Evolutionary conservation across 1,140 invertebrate genomes (phyloP), one percentile per base, ranked within the genome.

Genomic region (Battus philenor): DNA sequence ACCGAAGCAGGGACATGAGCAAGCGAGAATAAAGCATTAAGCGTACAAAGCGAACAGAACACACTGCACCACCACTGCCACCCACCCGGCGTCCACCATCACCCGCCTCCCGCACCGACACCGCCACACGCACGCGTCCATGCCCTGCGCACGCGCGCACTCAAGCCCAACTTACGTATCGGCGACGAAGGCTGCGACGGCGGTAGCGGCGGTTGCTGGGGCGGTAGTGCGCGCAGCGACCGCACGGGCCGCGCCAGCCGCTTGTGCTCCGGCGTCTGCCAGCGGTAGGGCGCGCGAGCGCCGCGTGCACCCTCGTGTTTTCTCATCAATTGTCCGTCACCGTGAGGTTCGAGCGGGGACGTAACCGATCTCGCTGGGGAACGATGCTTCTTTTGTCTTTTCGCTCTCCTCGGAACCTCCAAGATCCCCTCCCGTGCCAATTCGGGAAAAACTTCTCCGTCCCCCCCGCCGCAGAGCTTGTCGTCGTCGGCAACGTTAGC

Each of bases 121-220:
- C 27, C 47, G 58, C 54, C 29, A 57, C 46, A 59, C 38, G 44
- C 47, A 45, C 18, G 54, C 54, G 50, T 48, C 45, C 34, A 49
- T 55, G 34, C 31, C 47, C 26, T 24, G 31, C 36, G n/a, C 47
- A 50, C 52, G 64, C 50, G 70, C 34, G 56, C 68, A 63, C 57
- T 59, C 65, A 74, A 75, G 73, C 71, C 60, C 59, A 58, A 84
- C 81, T 85, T 85, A 85, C 80, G 75, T 73, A 78, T 59, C 32
- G 68, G 68, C 57, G 68, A 56, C 38, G 67, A 51, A 2, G 70
- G 62, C n/a, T n/a, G n/a, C n/a, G n/a, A n/a, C n/a, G n/a, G n/a
- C n/a, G n/a, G n/a, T n/a, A n/a, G n/a, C n/a, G n/a, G n/a, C n/a
- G n/a, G n/a, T n/a, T n/a, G n/a, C n/a, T n/a, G n/a, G n/a, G n/a